Evolutionary conservation across 2,797 vertebrate genomes (phyloP), one percentile per base, ranked within the genome.

Genomic region (Geotrypetes seraphini): DNA sequence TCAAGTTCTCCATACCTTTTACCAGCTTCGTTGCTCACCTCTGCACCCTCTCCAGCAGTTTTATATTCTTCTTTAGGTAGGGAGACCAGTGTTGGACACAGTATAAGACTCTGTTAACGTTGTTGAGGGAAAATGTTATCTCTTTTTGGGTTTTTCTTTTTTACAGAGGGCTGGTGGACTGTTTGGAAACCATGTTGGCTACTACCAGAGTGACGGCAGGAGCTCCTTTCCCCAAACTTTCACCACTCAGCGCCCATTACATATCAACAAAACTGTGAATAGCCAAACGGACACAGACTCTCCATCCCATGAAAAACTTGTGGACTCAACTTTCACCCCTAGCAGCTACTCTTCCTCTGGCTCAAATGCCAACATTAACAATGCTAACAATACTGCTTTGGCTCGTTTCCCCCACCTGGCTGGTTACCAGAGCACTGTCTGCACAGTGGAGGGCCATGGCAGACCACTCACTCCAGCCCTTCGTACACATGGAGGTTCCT

Each of bases 331-430:
- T 31, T 96, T 99, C 78, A 95, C 93, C 11, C 94, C 92, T 47
- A 96, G 91, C 72, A 96, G 91, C 47, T 97, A 96, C 68, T 97
- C 94, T 3, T 97, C 92, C 25, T 90, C 91, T 3, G 92, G 91
- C 53, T 99, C 95, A 60, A 99, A 99, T 2, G 92, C 95, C 75
- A 99, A 99, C 80, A 93, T 99, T 69, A 99, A 99, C 81, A 99
- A 99, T 0, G 95, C 95, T 77, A 99, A 99, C 81, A 99, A 99
- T 76, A 99, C 93, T 0, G 86, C 84, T 64, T 75, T 96, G 59
- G 83, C 74, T 8, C 83, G 87, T 46, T 85, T 88, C 61, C 86
- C 88, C 3, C 79, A 69, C 53, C 86, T 90, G 1, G 60, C 86
- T 17, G 65, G 43, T 50, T 73, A 66, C 57, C 67, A 76, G 40